These are phyloP conservation scores for Allacma fusca DNA, from an alignment of 2,888 invertebrate genomes.

Conservation along the genomic window DNA sequence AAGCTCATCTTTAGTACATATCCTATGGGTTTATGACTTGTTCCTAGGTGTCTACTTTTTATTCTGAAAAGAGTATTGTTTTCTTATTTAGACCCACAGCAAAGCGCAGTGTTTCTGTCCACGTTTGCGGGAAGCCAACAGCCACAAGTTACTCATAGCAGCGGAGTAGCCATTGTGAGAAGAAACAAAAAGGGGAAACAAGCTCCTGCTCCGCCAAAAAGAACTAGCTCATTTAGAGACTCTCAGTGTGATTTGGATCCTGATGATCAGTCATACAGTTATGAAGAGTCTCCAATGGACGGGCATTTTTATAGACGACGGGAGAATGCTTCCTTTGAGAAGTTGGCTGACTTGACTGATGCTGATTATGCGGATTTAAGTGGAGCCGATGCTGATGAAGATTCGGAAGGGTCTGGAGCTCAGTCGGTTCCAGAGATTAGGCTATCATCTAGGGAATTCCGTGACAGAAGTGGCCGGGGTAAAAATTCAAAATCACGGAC, in stretches of 20 bases:
- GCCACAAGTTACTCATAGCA: constrained; percentile 52
- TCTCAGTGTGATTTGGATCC: constrained; percentile 61
- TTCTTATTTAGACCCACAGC: constrained; percentile 40
- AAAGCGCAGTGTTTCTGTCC: constrained; percentile 56
- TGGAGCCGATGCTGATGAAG: constrained; percentile 61
- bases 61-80: no score
- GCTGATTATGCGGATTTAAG: constrained; percentile 61
- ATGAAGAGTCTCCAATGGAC: constrained; percentile 54
- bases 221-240: constrained; percentile 77
- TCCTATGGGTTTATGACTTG: no score
- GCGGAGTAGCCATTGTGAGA: constrained; percentile 61
- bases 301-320: constrained; percentile 54
- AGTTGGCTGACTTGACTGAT: constrained; percentile 59
- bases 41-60: no score
- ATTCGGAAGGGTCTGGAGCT: constrained; percentile 60
- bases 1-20: no score
- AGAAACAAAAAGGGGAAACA: constrained; percentile 80
- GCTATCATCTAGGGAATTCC: constrained; percentile 53
- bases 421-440: constrained; percentile 59
- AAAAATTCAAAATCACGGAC: constrained; percentile 73
- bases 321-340: constrained; percentile 60
- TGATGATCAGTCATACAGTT: constrained; percentile 58
- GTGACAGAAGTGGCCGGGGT: constrained; percentile 66
- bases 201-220: constrained; percentile 93
- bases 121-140: constrained; percentile 59